A percentile compares a stretch with the other conserved stretches of the same genome.
phyloP scores from a whole-genome alignment of 92 coral and sea anemone genomes.

The Anthopleura xanthogrammica region DNA sequence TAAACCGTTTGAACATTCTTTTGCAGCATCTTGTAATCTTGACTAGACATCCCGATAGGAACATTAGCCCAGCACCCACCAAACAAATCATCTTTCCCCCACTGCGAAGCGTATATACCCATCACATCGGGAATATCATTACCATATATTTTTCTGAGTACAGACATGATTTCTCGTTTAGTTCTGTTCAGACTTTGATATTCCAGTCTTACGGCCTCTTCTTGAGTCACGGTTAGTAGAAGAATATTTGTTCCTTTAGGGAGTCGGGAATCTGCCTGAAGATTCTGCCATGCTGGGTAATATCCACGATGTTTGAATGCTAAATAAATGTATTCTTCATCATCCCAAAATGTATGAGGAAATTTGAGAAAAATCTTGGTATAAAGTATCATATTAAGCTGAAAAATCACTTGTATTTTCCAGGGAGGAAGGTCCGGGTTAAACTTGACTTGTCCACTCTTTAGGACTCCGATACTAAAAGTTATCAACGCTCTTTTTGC shows the following conservation, averaged over 20 bases:
- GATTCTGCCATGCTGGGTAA: constrained; percentile 69
- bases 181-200: constrained; percentile 59
- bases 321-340: constrained; percentile 69
- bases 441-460: constrained; percentile 57
- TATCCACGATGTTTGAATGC: constrained; percentile 77
- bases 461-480: constrained; percentile 83
- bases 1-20: constrained; percentile 52
- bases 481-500: constrained; percentile 76
- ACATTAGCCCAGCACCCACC: constrained; percentile 77
- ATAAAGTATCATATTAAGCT: constrained; percentile 76
- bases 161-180: constrained; percentile 69
- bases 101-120: constrained; percentile 61
- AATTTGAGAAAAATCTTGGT: constrained; percentile 86
- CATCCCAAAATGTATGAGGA: constrained; percentile 80
- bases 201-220: constrained; percentile 70
- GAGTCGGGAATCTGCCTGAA: constrained; percentile 65
- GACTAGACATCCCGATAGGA: constrained; percentile 66
- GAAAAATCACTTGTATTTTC: constrained; percentile 74
- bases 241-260: constrained; percentile 87
- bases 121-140: constrained; percentile 58
- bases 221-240: constrained; percentile 77
- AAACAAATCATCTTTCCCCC: constrained; percentile 68
- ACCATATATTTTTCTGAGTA: constrained; percentile 67
- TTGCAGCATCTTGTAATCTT: constrained; percentile 61
- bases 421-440: constrained; percentile 63